These are phyloP conservation scores for Pangasius mekongensis DNA, from an alignment of 2,797 vertebrate species.

Conservation along the genomic window DNA sequence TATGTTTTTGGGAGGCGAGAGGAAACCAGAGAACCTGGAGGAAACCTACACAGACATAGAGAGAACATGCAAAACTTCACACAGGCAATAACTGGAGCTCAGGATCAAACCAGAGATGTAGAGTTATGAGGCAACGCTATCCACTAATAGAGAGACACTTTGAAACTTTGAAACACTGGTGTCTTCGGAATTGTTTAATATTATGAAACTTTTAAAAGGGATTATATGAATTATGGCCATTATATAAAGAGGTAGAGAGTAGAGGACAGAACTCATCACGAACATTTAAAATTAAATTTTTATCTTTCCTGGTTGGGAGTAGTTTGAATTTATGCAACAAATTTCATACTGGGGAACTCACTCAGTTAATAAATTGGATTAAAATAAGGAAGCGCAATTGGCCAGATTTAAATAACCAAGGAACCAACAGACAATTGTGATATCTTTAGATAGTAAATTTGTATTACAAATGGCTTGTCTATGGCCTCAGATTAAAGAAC, in stretches of 20 bases:
- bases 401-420: neutral
- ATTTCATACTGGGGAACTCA: neutral
- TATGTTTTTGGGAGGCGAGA: neutral
- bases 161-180: too few relatives aligned
- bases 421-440: neutral
- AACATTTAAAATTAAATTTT: constrained; percentile 7
- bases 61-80: neutral
- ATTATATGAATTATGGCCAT: neutral
- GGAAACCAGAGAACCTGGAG: neutral
- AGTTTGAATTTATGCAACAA: neutral
- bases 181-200: neutral
- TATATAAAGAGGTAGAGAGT: neutral
- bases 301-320: neutral
- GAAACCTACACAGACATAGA: neutral
- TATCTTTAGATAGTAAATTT: constrained; percentile 1
- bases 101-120: neutral
- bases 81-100: neutral
- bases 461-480: neutral
- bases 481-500: neutral
- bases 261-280: neutral
- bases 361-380: neutral
- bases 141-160: neutral
- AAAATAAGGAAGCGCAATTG: neutral
- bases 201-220: neutral
- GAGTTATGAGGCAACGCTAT: neutral